Conservation (phyloP, 2,797 vertebrate genomes). For the Danio choprae region DNA sequence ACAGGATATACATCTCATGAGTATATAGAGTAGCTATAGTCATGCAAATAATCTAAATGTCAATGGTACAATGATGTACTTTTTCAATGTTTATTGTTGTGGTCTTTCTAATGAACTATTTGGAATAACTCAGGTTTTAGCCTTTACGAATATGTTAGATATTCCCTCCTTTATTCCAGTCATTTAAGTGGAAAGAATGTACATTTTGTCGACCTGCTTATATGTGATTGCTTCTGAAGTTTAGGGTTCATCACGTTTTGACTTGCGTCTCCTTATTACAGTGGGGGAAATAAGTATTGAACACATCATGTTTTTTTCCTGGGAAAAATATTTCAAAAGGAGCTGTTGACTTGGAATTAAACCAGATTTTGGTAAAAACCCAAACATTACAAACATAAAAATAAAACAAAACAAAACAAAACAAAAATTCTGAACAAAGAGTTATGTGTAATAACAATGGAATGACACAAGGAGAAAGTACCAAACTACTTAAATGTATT, state of each 20-base stretch:
- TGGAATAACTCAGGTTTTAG: slow-evolving; percentile 86
- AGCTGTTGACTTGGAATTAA: no score
- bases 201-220: slow-evolving; percentile 54
- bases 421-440: no score
- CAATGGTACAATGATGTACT: slow-evolving; percentile 75
- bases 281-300: no score
- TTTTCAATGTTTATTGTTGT: slow-evolving; percentile 78
- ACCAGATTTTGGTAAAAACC: no score
- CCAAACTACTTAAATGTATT: no score
- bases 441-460: no score
- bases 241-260: neutral
- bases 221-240: slow-evolving; percentile 44
- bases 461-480: no score
- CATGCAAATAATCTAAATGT: slow-evolving; percentile 75
- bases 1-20: slow-evolving; percentile 64
- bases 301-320: no score
- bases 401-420: no score
- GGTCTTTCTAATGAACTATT: slow-evolving; percentile 79
- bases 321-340: no score
- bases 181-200: slow-evolving; percentile 74
- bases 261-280: neutral
- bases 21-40: slow-evolving; percentile 81
- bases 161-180: slow-evolving; percentile 65
- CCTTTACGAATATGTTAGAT: slow-evolving; percentile 71
- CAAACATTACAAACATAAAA: no score